Evolutionary conservation across 2,888 invertebrate species (phyloP).

Genomic region (Drosophila helvetica): DNA sequence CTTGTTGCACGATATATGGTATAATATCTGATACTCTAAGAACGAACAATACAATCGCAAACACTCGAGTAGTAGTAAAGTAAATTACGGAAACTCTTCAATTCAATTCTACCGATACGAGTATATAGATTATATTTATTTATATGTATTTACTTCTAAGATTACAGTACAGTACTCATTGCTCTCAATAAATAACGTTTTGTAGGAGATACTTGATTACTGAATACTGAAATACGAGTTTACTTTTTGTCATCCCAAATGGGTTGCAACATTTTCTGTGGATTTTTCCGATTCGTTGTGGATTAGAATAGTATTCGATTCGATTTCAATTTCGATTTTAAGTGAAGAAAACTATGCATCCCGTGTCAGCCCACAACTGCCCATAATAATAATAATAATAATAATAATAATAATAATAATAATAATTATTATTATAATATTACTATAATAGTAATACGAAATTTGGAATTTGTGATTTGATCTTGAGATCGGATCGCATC

Average conservation of each 20-base stretch:
- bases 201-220: constrained; percentile 6
- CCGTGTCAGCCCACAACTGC: constrained; percentile 6
- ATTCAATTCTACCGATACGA: constrained; percentile 22
- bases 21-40: constrained; percentile 20
- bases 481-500: not conserved
- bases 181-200: constrained; percentile 1
- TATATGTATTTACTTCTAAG: constrained; percentile 8
- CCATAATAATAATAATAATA: constrained; percentile 15
- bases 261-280: constrained; percentile 15
- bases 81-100: constrained; percentile 27
- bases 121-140: not conserved
- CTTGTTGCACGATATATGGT: constrained; percentile 1
- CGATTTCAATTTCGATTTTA: not conserved
- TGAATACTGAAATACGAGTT: constrained; percentile 4
- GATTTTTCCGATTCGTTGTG: not conserved
- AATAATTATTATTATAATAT: constrained; percentile 14
- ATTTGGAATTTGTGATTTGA: not conserved
- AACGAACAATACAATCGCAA: constrained; percentile 38
- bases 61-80: constrained; percentile 20
- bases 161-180: constrained; percentile 20
- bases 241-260: not conserved
- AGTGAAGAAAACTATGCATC: constrained; percentile 14
- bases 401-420: not conserved
- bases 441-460: too few relatives aligned
- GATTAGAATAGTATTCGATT: not conserved